Evolutionary conservation across 2,888 invertebrate species (phyloP).

Genomic region (Gibbula magus): DNA sequence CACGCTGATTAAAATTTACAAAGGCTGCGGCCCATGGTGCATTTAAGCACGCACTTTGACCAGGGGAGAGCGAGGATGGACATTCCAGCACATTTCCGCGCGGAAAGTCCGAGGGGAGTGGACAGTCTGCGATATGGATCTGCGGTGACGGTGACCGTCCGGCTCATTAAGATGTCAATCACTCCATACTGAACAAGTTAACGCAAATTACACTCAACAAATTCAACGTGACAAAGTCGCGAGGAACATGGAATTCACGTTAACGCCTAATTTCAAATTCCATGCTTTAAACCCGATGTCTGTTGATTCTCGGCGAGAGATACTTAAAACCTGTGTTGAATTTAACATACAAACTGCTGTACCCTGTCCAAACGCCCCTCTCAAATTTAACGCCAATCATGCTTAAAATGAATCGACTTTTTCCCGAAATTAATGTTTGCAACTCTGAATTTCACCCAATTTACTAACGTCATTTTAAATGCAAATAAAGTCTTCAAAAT

Average conservation of each 20-base stretch:
- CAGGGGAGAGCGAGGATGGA: background rate
- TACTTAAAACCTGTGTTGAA: no score
- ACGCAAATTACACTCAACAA: constrained; percentile 22
- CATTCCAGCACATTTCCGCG: background rate
- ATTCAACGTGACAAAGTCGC: constrained; percentile 12
- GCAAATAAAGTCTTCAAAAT: no score
- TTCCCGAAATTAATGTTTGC: no score
- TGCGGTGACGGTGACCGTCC: background rate
- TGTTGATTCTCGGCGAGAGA: no score
- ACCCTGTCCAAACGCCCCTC: no score
- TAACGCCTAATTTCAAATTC: background rate
- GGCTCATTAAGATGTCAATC: constrained; percentile 19
- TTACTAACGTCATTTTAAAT: no score
- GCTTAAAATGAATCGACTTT: no score
- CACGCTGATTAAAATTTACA: constrained; percentile 25
- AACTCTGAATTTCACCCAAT: no score
- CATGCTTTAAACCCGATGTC: no score
- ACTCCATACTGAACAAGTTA: constrained; percentile 3
- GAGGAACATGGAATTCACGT: constrained; percentile 7
- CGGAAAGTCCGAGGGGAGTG: background rate
- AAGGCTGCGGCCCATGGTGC: constrained; percentile 9
- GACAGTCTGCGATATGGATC: constrained; percentile 12
- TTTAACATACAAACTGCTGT: no score
- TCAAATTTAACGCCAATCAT: no score
- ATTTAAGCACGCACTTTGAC: background rate